Conservation (phyloP, 2,113 vertebrate species). For the Salvelinus sp. region DNA sequence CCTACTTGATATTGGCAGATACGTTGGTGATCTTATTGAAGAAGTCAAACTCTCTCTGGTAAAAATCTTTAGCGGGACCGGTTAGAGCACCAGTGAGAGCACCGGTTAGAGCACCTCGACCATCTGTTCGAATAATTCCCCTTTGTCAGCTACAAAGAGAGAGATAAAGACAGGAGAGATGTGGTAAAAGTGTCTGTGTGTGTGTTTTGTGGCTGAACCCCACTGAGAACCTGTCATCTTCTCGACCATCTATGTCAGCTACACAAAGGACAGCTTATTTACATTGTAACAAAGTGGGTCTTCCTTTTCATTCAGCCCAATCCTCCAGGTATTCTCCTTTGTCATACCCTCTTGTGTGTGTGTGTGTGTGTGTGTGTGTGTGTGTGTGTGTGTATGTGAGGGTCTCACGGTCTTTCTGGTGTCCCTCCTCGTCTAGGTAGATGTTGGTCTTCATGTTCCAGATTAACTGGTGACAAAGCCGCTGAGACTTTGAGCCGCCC, state of each 20-base stretch:
- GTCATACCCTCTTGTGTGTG: background rate
- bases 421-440: slow-evolving; percentile 88
- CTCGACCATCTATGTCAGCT: background rate
- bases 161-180: background rate
- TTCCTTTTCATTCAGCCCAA: too few species aligned
- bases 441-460: slow-evolving; percentile 99
- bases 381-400: background rate
- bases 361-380: background rate
- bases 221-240: background rate
- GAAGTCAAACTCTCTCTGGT: slow-evolving; percentile 97
- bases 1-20: slow-evolving; percentile 93
- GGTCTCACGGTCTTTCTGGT: slow-evolving; percentile 90
- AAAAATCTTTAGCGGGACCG: slow-evolving; percentile 94
- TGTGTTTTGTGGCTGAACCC: too few species aligned
- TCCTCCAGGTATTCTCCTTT: too few species aligned
- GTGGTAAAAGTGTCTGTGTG: background rate
- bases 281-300: background rate
- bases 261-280: background rate
- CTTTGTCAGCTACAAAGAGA: slow-evolving; percentile 86
- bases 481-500: slow-evolving; percentile 95
- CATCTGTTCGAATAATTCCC: slow-evolving; percentile 87
- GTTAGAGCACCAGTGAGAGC: slow-evolving; percentile 76
- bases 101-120: slow-evolving; percentile 89
- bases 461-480: slow-evolving; percentile 95
- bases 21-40: slow-evolving; percentile 97